These are phyloP conservation scores for Drosophila athabasca DNA, from an alignment of 1,140 invertebrate genomes.

Conservation along the genomic window DNA sequence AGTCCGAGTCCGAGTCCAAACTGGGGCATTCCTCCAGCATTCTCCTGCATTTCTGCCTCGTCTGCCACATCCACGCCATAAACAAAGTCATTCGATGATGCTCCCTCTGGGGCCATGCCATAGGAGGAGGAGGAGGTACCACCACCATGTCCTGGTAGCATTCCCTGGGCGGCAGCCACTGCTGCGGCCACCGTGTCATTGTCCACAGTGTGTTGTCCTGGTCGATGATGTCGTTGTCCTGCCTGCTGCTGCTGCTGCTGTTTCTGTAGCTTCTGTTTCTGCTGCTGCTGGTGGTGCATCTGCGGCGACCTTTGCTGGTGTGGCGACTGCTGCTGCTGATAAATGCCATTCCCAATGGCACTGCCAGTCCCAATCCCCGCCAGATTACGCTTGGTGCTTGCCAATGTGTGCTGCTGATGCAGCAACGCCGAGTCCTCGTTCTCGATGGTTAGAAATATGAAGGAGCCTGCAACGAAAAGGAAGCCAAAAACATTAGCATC, in stretches of 20 bases:
- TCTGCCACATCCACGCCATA: constrained; percentile 69
- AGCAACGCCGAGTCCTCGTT: constrained; percentile 88
- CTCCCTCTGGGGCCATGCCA: neutral
- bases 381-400: constrained; percentile 85
- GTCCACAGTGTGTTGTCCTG: constrained; percentile 49
- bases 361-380: constrained; percentile 45
- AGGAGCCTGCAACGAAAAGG: constrained; percentile 87
- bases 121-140: neutral
- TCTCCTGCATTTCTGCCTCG: constrained; percentile 18
- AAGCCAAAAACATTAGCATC: constrained; percentile 22
- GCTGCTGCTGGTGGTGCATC: constrained; percentile 72
- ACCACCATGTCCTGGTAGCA: constrained; percentile 31
- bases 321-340: constrained; percentile 58
- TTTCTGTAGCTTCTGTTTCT: constrained; percentile 20
- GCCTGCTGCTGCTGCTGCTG: constrained; percentile 39
- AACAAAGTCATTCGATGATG: constrained; percentile 66
- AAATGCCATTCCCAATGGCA: constrained; percentile 49
- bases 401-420: constrained; percentile 87
- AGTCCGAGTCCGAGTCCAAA: constrained; percentile 57
- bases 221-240: constrained; percentile 30
- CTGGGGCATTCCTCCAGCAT: constrained; percentile 66
- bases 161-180: constrained; percentile 48
- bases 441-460: constrained; percentile 96
- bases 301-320: constrained; percentile 43
- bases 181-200: constrained; percentile 68